Conservation (phyloP, 2,113 vertebrate genomes). For the Chaetorhynchus papuensis region DNA sequence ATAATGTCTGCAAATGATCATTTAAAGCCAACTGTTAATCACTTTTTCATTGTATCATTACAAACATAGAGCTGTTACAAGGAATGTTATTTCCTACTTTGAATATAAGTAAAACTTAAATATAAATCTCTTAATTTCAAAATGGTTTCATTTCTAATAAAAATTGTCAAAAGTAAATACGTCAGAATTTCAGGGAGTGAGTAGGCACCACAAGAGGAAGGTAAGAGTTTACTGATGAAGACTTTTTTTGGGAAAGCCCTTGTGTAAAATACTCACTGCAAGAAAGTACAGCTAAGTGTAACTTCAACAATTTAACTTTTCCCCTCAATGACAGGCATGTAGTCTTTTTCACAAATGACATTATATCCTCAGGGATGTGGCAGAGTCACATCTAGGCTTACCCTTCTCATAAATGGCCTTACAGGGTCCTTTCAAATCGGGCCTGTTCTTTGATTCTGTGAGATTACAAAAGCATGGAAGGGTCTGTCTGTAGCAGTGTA, state of each 20-base stretch:
- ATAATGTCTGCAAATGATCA: conserved; percentile 16
- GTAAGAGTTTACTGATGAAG: background rate
- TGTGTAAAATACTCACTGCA: background rate
- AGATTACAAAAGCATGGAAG: background rate
- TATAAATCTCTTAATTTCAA: background rate
- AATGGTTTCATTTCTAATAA: conserved; percentile 18
- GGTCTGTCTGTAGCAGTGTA: background rate
- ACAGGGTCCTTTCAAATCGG: background rate
- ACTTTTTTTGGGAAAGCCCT: no score
- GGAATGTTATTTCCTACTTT: conserved; percentile 60
- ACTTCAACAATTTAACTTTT: background rate
- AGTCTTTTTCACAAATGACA: background rate
- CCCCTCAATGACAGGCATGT: background rate
- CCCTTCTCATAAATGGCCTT: background rate
- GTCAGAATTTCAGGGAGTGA: background rate
- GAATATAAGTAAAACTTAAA: conserved; percentile 64
- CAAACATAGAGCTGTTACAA: conserved; percentile 23
- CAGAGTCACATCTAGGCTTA: background rate
- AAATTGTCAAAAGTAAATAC: background rate
- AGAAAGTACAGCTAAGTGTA: background rate
- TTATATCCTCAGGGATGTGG: background rate
- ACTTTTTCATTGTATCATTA: conserved; percentile 30
- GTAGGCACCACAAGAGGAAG: background rate
- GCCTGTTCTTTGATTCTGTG: background rate
- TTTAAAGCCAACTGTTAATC: conserved; percentile 49